phyloP scores from a whole-genome alignment of 2,113 vertebrate genomes.

The Fulmarus glacialis region DNA sequence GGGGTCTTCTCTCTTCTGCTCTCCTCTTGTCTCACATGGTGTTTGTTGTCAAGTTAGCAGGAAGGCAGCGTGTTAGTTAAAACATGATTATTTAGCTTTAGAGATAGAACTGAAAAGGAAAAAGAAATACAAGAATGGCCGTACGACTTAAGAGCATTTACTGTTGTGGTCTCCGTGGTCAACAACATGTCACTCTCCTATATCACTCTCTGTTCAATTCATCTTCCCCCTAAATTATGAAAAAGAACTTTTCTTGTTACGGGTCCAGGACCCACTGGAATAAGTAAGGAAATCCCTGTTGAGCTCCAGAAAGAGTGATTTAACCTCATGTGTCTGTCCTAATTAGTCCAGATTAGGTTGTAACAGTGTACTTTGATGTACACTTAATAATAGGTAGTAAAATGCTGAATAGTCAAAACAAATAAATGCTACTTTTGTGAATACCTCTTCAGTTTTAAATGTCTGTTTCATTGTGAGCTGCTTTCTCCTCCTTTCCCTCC shows the following conservation, averaged over 20 bases:
- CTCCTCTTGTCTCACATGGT: neutral
- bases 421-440: neutral
- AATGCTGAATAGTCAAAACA: neutral
- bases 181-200: neutral
- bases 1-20: neutral
- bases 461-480: neutral
- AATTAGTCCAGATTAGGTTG: neutral
- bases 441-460: neutral
- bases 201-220: neutral
- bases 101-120: neutral
- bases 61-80: neutral
- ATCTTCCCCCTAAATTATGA: neutral
- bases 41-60: neutral
- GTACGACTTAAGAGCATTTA: neutral
- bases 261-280: neutral
- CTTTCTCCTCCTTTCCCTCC: neutral
- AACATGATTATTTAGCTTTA: neutral
- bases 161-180: neutral
- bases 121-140: neutral
- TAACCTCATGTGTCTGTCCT: neutral
- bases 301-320: neutral
- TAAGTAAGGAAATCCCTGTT: neutral
- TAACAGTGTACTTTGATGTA: accelerated
- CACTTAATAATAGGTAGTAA: neutral
- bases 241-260: neutral